phyloP scores from a whole-genome alignment of 2,113 vertebrate species.

The Paralichthys olivaceus region DNA sequence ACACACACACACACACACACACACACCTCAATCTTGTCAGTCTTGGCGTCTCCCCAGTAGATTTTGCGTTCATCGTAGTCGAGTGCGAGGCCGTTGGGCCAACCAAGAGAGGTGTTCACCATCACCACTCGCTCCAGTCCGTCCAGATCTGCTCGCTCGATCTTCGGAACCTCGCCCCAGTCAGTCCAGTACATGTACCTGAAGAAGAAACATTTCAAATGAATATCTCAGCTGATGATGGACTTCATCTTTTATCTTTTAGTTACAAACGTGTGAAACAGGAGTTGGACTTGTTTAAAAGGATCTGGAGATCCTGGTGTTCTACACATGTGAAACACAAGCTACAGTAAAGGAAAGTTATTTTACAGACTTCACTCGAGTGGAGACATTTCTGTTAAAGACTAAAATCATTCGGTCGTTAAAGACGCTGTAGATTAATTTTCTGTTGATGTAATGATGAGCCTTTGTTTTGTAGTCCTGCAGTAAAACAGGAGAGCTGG shows the following conservation, averaged over 20 bases:
- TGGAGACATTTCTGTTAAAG: neutral
- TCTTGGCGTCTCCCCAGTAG: slow-evolving; percentile 99
- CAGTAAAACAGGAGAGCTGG: too few species aligned
- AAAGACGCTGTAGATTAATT: too few species aligned
- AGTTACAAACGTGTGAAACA: too few species aligned
- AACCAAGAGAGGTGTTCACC: slow-evolving; percentile 96
- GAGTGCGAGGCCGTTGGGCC: slow-evolving; percentile 96
- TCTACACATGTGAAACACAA: too few species aligned
- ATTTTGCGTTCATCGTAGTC: slow-evolving; percentile 92
- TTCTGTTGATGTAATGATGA: too few species aligned
- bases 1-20: neutral
- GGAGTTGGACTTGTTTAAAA: too few species aligned
- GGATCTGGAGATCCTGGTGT: too few species aligned
- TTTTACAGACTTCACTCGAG: too few species aligned
- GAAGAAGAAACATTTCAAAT: neutral
- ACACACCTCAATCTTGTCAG: slow-evolving; percentile 87
- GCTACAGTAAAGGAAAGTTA: too few species aligned
- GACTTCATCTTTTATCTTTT: too few species aligned
- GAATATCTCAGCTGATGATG: neutral
- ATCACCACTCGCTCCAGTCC: slow-evolving; percentile 91
- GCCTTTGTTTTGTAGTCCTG: too few species aligned
- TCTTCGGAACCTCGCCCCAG: slow-evolving; percentile 97
- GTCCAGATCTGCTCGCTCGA: slow-evolving; percentile 93
- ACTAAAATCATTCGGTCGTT: too few species aligned
- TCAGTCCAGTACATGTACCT: slow-evolving; percentile 99